These are phyloP conservation scores for Oligia strigilis DNA, from an alignment of 2,888 invertebrate genomes.

Conservation along the genomic window DNA sequence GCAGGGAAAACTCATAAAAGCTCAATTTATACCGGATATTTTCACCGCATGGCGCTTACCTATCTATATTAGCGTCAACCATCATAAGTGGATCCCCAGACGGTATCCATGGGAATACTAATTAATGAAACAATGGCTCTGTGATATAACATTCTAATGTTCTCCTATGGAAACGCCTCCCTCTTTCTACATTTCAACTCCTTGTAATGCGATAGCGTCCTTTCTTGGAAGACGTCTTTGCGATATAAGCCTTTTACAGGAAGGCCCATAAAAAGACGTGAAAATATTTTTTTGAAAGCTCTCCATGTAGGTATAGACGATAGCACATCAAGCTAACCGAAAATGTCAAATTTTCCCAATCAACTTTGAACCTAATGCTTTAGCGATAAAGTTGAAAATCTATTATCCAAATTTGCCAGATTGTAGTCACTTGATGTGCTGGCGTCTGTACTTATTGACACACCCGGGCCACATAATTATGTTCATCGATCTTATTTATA, in stretches of 20 bases:
- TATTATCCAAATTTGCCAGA: too few species aligned
- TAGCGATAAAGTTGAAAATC: too few species aligned
- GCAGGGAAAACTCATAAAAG: background rate
- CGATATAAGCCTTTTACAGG: background rate
- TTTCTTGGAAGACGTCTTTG: background rate
- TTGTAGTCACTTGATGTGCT: too few species aligned
- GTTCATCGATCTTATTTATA: background rate
- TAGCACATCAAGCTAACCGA: too few species aligned
- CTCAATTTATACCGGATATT: too few species aligned
- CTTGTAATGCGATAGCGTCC: background rate
- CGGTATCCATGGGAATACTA: constrained; percentile 7
- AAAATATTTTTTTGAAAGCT: background rate
- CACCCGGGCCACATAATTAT: background rate
- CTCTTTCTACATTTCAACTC: background rate
- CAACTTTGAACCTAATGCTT: too few species aligned
- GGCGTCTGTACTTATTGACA: background rate
- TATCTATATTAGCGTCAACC: background rate
- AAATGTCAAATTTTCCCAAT: too few species aligned
- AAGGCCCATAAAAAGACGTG: background rate
- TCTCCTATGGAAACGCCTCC: background rate
- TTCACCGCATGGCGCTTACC: too few species aligned
- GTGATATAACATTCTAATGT: background rate
- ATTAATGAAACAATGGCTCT: background rate
- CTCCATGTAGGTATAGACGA: background rate
- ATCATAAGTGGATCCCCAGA: background rate